phyloP scores from a whole-genome alignment of 2,797 vertebrate genomes.

The Hylomyscus alleni region DNA sequence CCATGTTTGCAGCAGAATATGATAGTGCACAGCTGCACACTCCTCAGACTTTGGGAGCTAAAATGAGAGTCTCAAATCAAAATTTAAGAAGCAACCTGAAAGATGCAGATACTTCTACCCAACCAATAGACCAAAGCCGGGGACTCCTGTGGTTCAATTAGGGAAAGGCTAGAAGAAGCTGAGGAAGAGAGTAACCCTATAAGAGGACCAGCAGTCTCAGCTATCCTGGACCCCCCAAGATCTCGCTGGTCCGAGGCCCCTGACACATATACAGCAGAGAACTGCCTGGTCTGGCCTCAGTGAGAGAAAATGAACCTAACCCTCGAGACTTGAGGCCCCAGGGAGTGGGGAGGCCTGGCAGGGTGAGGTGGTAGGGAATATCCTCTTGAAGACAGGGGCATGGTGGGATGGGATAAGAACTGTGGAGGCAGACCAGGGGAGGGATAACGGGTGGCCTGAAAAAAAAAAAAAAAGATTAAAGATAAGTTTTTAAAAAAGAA shows the following conservation, averaged over 20 bases:
- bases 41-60: not conserved
- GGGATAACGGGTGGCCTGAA: no score
- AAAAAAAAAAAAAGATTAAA: no score
- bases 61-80: not conserved
- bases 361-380: not conserved
- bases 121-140: not conserved
- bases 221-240: not conserved
- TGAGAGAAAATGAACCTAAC: not conserved
- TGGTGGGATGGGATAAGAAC: not conserved
- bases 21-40: not conserved
- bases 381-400: not conserved
- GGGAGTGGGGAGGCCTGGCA: not conserved
- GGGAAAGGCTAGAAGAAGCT: not conserved
- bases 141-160: not conserved
- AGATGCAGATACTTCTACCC: not conserved
- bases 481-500: not conserved
- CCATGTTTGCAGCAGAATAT: not conserved
- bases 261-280: not conserved
- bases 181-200: not conserved
- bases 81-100: not conserved
- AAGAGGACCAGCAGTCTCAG: not conserved
- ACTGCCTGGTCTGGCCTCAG: not conserved
- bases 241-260: not conserved
- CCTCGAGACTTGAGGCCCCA: not conserved
- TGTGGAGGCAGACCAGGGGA: no score